A percentile compares a stretch with the other conserved stretches of the same genome.
Evolutionary conservation across 2,888 invertebrate species (phyloP).

Genomic region (Chaetoderma sp.): DNA sequence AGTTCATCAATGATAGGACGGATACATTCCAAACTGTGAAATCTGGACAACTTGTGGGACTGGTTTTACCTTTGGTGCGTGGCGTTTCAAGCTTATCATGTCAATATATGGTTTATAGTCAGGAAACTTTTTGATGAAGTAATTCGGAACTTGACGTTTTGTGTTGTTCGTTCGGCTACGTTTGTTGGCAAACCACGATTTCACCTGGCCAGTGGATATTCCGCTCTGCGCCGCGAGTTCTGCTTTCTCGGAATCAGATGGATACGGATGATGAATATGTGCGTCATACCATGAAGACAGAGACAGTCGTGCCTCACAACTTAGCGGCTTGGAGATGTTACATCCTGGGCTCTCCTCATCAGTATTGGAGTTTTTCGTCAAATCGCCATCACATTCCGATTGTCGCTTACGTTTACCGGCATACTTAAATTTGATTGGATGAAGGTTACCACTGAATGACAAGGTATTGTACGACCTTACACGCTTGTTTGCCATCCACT

Average conservation of each 20-base stretch:
- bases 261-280: constrained; percentile 50
- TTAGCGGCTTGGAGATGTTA: constrained; percentile 40
- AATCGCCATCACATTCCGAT: constrained; percentile 24
- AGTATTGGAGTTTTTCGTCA: constrained; percentile 26
- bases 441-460: constrained; percentile 60
- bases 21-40: background rate
- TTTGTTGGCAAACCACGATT: constrained; percentile 62
- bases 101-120: constrained; percentile 46
- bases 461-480: constrained; percentile 60
- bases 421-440: constrained; percentile 56
- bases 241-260: constrained; percentile 50
- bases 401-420: constrained; percentile 36
- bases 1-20: background rate
- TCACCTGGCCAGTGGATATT: constrained; percentile 49
- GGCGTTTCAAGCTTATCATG: constrained; percentile 29
- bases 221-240: constrained; percentile 43
- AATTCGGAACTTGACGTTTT: constrained; percentile 50
- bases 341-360: constrained; percentile 24
- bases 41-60: background rate
- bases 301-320: constrained; percentile 37
- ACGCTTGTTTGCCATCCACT: constrained; percentile 64
- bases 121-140: constrained; percentile 52
- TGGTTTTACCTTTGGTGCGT: background rate
- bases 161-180: constrained; percentile 57
- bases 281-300: constrained; percentile 51